Evolutionary conservation across 1,140 invertebrate species (phyloP).

Genomic region (Pseudomyrmex flavicornis): DNA sequence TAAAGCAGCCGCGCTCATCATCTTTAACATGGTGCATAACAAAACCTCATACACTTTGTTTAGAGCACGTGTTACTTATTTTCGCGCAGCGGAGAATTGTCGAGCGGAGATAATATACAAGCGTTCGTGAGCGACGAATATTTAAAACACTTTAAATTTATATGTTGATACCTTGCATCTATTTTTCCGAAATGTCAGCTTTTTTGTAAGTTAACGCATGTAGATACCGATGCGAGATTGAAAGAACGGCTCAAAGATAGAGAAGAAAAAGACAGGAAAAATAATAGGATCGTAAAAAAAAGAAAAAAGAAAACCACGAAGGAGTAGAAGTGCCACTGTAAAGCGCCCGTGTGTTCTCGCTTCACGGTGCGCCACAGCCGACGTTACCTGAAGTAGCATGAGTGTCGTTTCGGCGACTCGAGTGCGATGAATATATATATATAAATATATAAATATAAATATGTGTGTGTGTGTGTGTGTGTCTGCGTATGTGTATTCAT

Average conservation of each 20-base stretch:
- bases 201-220: slow-evolving; percentile 76
- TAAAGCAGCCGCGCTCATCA: not conserved
- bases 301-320: slow-evolving; percentile 33
- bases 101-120: slow-evolving; percentile 3
- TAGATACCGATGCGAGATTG: slow-evolving; percentile 67
- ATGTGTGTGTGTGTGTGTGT: too few species aligned
- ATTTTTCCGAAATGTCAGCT: slow-evolving; percentile 72
- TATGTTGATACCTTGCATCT: slow-evolving; percentile 58
- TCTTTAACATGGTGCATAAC: slow-evolving; percentile 26
- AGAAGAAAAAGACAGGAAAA: not conserved
- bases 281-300: not conserved
- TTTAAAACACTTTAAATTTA: slow-evolving; percentile 21
- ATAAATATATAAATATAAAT: slow-evolving; percentile 75
- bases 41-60: slow-evolving; percentile 57
- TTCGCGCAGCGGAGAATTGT: slow-evolving; percentile 34
- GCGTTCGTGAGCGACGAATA: not conserved
- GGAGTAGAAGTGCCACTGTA: slow-evolving; percentile 77
- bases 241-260: not conserved
- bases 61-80: slow-evolving; percentile 66
- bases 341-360: slow-evolving; percentile 76
- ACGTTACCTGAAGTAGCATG: slow-evolving; percentile 81
- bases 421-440: slow-evolving; percentile 78
- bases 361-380: slow-evolving; percentile 76
- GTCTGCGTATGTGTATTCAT: too few species aligned
- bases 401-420: slow-evolving; percentile 76